phyloP scores from a whole-genome alignment of 2,797 vertebrate genomes.

The Phalloptychus januarius region DNA sequence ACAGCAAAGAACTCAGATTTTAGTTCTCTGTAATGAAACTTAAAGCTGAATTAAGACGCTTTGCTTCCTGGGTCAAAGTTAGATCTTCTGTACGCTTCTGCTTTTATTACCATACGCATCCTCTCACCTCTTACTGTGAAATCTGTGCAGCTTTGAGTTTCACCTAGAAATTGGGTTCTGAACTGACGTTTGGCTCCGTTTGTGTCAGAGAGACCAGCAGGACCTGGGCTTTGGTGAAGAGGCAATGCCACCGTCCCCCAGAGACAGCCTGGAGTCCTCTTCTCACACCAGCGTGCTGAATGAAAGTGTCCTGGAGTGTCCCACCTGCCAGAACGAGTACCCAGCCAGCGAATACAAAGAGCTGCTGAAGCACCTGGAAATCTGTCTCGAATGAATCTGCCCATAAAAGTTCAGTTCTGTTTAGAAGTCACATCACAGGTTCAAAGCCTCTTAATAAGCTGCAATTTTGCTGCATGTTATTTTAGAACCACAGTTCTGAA shows the following conservation, averaged over 20 bases:
- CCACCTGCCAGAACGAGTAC: constrained; percentile 81
- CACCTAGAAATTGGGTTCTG: not conserved
- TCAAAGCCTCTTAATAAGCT: not conserved
- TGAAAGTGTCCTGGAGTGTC: constrained; percentile 89
- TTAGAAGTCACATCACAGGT: not conserved
- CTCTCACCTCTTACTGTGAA: not conserved
- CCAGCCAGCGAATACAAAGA: constrained; percentile 84
- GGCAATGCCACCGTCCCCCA: constrained; percentile 18
- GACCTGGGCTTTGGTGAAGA: constrained; percentile 45
- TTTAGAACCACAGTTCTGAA: not conserved
- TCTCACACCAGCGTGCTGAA: constrained; percentile 66
- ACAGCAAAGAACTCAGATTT: constrained; percentile 27
- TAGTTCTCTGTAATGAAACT: constrained; percentile 6
- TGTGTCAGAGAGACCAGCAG: constrained; percentile 68
- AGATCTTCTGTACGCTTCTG: not conserved
- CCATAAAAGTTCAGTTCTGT: constrained; percentile 2
- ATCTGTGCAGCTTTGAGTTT: constrained; percentile 19
- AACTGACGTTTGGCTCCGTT: constrained; percentile 2
- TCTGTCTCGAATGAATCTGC: constrained; percentile 68
- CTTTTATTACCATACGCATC: not conserved
- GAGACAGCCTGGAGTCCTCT: constrained; percentile 7
- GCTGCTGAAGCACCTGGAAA: constrained; percentile 86
- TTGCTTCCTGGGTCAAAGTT: not conserved
- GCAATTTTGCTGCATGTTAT: not conserved
- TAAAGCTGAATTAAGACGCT: constrained; percentile 17